These are phyloP conservation scores for Anoplophora glabripennis DNA, from an alignment of 1,140 invertebrate genomes.

Conservation along the genomic window DNA sequence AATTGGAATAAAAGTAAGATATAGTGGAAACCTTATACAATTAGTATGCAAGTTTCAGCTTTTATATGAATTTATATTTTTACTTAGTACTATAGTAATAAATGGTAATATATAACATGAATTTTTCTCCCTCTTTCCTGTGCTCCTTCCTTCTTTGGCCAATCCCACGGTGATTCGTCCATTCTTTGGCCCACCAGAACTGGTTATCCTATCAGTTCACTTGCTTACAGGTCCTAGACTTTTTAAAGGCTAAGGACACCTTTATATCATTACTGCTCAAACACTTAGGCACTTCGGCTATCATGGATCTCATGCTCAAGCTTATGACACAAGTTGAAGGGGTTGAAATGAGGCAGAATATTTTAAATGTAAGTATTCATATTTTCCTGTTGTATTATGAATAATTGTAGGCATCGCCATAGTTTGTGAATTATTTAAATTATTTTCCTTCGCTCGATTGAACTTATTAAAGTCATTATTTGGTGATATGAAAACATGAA, in stretches of 20 bases:
- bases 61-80: too few relatives aligned
- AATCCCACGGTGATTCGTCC: constrained; percentile 8
- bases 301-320: constrained; percentile 90
- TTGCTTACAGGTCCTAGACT: constrained; percentile 86
- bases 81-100: too few relatives aligned
- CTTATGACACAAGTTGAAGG: constrained; percentile 83
- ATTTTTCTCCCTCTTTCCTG: constrained; percentile 13
- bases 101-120: not conserved
- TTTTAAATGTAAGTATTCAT: constrained; percentile 70
- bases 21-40: too few relatives aligned
- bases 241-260: constrained; percentile 80
- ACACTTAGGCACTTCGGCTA: constrained; percentile 91
- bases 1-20: too few relatives aligned
- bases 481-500: too few relatives aligned
- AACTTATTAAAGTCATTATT: too few relatives aligned
- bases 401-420: not conserved
- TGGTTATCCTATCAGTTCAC: constrained; percentile 89
- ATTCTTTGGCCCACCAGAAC: constrained; percentile 58
- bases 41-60: too few relatives aligned
- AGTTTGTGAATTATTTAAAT: not conserved
- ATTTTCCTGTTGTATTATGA: constrained; percentile 8
- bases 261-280: constrained; percentile 83
- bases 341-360: constrained; percentile 71
- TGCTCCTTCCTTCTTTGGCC: constrained; percentile 17
- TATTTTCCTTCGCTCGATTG: too few relatives aligned